Base-by-base conservation (phyloP, 92 coral and sea anemone genomes). In the Meandrina meandrites region DNA sequence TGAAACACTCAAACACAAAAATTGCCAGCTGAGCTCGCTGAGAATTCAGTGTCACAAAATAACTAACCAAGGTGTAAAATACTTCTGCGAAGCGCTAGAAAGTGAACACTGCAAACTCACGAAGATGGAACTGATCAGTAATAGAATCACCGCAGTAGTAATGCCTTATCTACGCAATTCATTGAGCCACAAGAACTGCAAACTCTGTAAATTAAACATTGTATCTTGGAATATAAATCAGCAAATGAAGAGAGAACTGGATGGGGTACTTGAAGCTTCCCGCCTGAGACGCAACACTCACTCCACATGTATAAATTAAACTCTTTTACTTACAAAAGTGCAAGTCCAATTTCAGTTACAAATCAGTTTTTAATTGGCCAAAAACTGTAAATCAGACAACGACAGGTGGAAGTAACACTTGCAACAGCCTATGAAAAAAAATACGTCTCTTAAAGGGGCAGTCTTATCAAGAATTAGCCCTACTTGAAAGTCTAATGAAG, bases 71-170 rank as follows among this genome's bases (percentile, higher is more conserved):
- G 90, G 90, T 17, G 86, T 87, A 11, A 14, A 54, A 34, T 18
- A 72, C 58, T 42, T 87, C 56, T 72, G 80, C 28, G 86, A 84
- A 37, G 81, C 86, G 3, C 84, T 89, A 4, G 78, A 84, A 74
- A 47, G 80, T 74, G 76, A 85, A 57, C 56, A 85, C 30, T 89
- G 92, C 60, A 84, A 89, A 56, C 92, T 89, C 57, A 71, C 67
- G 36, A 19, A 16, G 62, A 50, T 89, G 53, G 67, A 72, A 16
- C 80, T 89, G 47, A 31, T 27, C 36, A 34, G 69, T 36, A 79
- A 54, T 56, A 62, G 54, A 12, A 35, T 76, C 5, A 72, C 74
- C 16, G 86, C 81, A 16, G 64, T 69, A 21, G 68, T 34, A 14
- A 56, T 79, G 42, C 78, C 73, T 27, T 24, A 30, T 16, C 78